A percentile compares a stretch with the other conserved stretches of the same genome.
Conservation (phyloP, 2,888 invertebrate species). For the Parnassius smintheus region DNA sequence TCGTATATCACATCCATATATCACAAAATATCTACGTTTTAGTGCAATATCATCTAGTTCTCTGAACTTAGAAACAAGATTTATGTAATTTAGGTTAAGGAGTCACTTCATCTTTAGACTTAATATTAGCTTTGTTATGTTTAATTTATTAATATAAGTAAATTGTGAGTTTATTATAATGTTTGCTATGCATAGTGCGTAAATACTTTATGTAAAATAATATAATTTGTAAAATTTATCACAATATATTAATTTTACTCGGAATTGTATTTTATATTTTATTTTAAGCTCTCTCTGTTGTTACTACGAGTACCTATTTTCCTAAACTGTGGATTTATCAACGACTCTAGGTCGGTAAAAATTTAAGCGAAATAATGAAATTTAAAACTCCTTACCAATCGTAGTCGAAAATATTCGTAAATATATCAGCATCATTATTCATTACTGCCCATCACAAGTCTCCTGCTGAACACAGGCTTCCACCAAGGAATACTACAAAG, state of each 20-base stretch:
- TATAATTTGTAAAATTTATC: constrained; percentile 16
- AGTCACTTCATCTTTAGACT: constrained; percentile 6
- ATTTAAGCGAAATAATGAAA: no score
- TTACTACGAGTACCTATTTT: neutral
- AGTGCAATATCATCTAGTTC: constrained; percentile 40
- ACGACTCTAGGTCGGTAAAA: no score
- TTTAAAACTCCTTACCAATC: no score
- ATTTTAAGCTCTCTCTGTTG: neutral
- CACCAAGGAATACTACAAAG: no score
- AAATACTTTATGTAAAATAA: constrained; percentile 14
- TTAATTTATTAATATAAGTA: constrained; percentile 9
- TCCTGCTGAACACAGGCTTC: no score
- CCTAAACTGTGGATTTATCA: no score
- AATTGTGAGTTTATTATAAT: constrained; percentile 13
- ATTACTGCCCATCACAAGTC: no score
- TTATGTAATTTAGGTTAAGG: constrained; percentile 21
- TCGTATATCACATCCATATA: neutral
- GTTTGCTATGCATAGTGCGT: constrained; percentile 10
- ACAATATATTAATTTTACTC: constrained; percentile 16
- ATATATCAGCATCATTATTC: no score
- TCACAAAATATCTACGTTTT: constrained; percentile 19
- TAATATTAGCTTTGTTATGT: constrained; percentile 16
- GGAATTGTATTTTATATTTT: neutral
- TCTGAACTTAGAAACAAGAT: constrained; percentile 25
- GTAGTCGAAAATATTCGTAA: no score